Conservation (phyloP, 2,888 invertebrate species). For the Seira musarum region DNA sequence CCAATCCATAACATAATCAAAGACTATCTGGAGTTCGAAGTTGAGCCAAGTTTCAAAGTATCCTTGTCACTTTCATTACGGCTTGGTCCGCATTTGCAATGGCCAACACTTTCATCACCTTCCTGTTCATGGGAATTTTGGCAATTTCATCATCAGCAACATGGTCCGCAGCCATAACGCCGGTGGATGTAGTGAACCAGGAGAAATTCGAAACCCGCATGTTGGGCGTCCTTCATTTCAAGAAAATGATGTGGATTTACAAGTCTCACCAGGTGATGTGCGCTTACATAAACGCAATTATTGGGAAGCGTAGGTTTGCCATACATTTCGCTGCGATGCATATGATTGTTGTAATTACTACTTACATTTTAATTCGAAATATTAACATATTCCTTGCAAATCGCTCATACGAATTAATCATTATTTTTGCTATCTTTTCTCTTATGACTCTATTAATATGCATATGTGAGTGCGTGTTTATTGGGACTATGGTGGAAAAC, state of each 20-base stretch:
- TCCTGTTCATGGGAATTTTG: neutral
- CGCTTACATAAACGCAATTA: neutral
- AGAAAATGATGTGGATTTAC: constrained; percentile 15
- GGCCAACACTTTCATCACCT: constrained; percentile 23
- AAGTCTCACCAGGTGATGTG: constrained; percentile 21
- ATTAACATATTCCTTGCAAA: neutral
- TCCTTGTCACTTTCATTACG: neutral
- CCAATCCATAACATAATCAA: neutral
- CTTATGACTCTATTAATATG: neutral
- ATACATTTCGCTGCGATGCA: constrained; percentile 17
- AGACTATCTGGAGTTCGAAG: constrained; percentile 15
- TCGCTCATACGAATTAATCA: neutral
- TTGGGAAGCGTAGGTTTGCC: constrained; percentile 4
- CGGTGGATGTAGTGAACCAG: neutral
- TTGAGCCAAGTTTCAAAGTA: neutral
- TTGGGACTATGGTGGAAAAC: neutral
- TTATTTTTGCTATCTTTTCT: neutral
- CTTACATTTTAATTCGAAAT: constrained; percentile 10
- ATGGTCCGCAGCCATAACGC: neutral
- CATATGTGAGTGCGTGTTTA: constrained; percentile 13
- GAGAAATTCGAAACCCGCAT: neutral
- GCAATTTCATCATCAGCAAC: neutral
- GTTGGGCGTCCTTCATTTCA: neutral
- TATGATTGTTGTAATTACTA: neutral
- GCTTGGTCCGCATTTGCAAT: constrained; percentile 18